These are phyloP conservation scores for Ormia ochracea DNA, from an alignment of 2,888 invertebrate species.

Conservation along the genomic window DNA sequence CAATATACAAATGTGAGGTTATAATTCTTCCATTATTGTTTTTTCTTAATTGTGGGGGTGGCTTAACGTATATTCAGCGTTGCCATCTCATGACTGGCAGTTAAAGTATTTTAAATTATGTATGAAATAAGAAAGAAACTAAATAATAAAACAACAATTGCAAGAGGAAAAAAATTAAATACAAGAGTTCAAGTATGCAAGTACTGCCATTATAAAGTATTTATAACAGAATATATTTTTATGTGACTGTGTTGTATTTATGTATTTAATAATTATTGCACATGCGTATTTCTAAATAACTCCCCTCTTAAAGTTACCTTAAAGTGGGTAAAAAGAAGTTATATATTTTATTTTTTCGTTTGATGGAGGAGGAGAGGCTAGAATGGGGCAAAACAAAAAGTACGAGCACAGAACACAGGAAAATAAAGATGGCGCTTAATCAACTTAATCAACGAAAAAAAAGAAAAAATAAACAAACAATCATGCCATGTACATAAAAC, in stretches of 20 bases:
- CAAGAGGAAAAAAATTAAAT: constrained; percentile 14
- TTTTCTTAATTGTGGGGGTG: constrained; percentile 63
- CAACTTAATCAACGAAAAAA: too few species aligned
- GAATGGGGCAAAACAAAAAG: constrained; percentile 5
- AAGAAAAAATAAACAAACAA: constrained; percentile 12
- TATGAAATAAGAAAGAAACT: constrained; percentile 24
- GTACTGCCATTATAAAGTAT: constrained; percentile 49
- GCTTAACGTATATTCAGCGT: constrained; percentile 57
- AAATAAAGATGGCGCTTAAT: constrained; percentile 60
- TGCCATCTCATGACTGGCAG: constrained; percentile 32
- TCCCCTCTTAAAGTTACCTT: constrained; percentile 38
- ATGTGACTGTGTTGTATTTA: constrained; percentile 65
- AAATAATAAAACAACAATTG: constrained; percentile 42
- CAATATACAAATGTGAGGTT: constrained; percentile 52
- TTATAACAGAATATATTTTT: background rate
- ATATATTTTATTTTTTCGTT: constrained; percentile 29
- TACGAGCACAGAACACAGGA: constrained; percentile 26
- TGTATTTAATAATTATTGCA: constrained; percentile 74
- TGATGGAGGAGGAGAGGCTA: too few species aligned
- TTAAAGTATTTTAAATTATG: background rate
- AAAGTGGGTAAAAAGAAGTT: constrained; percentile 33
- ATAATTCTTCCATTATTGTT: constrained; percentile 61
- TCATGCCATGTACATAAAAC: constrained; percentile 19
- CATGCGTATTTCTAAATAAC: constrained; percentile 67
- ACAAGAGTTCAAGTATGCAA: constrained; percentile 28